These are phyloP conservation scores for Rotaria magnacalcarata DNA, from an alignment of 2,888 invertebrate genomes.

Conservation along the genomic window DNA sequence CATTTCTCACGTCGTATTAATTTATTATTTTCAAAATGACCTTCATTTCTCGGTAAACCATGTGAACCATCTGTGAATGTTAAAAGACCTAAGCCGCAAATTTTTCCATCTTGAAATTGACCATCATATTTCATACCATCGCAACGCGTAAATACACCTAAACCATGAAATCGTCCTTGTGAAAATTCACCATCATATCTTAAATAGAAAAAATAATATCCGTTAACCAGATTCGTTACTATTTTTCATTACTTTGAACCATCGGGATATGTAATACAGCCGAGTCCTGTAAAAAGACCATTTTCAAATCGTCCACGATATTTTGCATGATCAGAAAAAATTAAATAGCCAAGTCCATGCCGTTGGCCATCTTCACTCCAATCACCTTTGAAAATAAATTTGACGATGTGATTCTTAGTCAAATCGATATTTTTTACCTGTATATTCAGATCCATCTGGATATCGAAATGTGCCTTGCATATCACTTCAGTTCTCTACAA, in stretches of 20 bases:
- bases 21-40: constrained; percentile 66
- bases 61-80: constrained; percentile 81
- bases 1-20: constrained; percentile 53
- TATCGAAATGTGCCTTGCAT: constrained; percentile 12
- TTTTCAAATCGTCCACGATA: constrained; percentile 77
- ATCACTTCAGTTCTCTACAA: neutral
- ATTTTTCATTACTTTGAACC: constrained; percentile 66
- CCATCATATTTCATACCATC: constrained; percentile 89
- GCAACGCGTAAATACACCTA: constrained; percentile 80
- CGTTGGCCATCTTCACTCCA: constrained; percentile 80
- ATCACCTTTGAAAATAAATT: constrained; percentile 68
- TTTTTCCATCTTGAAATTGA: constrained; percentile 81
- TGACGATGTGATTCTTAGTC: neutral
- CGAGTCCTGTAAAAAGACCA: constrained; percentile 78
- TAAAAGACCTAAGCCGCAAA: constrained; percentile 79
- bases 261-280: constrained; percentile 78
- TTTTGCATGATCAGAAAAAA: constrained; percentile 73
- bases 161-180: constrained; percentile 86
- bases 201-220: neutral
- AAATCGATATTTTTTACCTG: neutral
- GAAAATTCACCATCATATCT: constrained; percentile 88
- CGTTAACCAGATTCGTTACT: neutral
- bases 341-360: constrained; percentile 77
- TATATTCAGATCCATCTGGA: neutral
- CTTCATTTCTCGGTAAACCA: constrained; percentile 83